Percentiles rank a stretch among this genome's conserved stretches.
Conservation (phyloP, 2,888 invertebrate genomes). For the Nephrotoma flavescens region DNA sequence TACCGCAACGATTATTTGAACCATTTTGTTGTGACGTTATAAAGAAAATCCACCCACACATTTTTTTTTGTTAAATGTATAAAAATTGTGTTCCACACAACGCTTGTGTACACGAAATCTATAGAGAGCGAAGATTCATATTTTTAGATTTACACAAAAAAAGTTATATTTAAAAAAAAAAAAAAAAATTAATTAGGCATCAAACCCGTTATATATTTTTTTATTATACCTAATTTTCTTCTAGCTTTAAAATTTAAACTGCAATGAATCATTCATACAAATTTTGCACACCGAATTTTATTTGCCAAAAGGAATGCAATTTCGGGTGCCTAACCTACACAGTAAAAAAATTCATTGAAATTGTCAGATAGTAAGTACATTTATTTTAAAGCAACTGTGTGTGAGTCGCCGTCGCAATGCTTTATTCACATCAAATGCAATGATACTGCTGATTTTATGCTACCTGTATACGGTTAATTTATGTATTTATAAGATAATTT, state of each 20-base stretch:
- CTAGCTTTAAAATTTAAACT: neutral
- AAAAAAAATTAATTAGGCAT: neutral
- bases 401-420: neutral
- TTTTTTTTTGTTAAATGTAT: neutral
- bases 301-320: neutral
- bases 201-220: neutral
- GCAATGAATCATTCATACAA: neutral
- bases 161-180: neutral
- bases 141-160: neutral
- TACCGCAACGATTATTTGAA: neutral
- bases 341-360: neutral
- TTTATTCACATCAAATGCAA: neutral
- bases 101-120: neutral
- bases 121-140: neutral
- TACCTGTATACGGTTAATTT: neutral
- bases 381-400: neutral
- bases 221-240: neutral
- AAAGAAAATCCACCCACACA: neutral
- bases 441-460: neutral
- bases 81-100: neutral
- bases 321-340: neutral
- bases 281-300: neutral
- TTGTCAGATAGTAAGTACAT: neutral
- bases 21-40: neutral
- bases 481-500: neutral